These are phyloP conservation scores for Vireo altiloquus DNA, from an alignment of 2,113 vertebrate genomes.

Conservation along the genomic window DNA sequence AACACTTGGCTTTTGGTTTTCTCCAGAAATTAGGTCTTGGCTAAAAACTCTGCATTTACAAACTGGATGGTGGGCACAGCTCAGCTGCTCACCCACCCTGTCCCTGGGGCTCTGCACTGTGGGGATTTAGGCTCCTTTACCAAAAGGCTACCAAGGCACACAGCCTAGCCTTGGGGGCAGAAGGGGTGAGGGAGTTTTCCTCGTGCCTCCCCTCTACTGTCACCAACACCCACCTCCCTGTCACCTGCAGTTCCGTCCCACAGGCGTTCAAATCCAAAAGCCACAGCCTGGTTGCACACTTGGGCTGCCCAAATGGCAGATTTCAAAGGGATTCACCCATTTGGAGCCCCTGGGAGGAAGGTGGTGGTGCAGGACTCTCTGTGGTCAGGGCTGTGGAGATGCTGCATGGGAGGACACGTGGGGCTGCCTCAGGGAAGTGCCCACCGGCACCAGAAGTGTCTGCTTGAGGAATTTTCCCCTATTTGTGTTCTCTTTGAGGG, in stretches of 20 bases:
- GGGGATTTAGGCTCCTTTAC: neutral
- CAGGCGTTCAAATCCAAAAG: fast-evolving
- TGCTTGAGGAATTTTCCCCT: neutral
- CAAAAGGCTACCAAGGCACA: neutral
- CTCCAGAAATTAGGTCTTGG: neutral
- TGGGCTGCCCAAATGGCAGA: neutral
- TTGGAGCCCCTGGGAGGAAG: neutral
- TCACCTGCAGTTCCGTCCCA: neutral
- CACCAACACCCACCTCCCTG: neutral
- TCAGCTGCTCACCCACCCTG: neutral
- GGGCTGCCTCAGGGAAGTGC: neutral
- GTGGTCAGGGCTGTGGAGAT: neutral
- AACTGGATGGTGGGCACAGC: neutral
- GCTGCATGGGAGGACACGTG: neutral
- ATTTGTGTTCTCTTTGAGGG: neutral
- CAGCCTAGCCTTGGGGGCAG: neutral
- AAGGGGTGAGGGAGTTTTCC: neutral
- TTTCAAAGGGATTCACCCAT: neutral
- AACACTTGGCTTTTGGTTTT: neutral
- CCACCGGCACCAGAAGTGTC: neutral
- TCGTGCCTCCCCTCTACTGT: fast-evolving
- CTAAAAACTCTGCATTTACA: neutral
- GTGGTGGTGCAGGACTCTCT: neutral
- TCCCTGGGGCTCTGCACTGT: fast-evolving
- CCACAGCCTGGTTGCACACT: fast-evolving